A percentile compares a stretch with the other conserved stretches of the same genome.
phyloP scores from a whole-genome alignment of 1,140 invertebrate species.

The Armadillidium nasatum region DNA sequence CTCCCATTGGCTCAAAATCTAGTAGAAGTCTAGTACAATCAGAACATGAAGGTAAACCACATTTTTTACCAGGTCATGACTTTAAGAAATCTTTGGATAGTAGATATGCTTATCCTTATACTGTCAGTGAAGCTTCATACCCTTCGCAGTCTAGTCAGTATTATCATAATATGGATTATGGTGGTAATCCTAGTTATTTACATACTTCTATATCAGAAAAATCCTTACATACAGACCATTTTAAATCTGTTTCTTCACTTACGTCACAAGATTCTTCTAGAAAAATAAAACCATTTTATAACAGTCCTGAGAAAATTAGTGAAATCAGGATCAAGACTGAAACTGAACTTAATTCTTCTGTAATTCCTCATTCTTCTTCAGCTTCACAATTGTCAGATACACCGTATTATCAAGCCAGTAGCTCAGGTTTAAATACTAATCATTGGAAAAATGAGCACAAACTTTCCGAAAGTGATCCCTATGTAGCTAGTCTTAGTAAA shows the following conservation, averaged over 20 bases:
- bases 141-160: neutral
- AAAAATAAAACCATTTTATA: neutral
- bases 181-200: neutral
- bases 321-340: neutral
- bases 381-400: neutral
- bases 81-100: neutral
- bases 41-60: neutral
- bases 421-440: too few species aligned
- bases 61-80: neutral
- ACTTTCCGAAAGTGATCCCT: too few species aligned
- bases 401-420: too few species aligned
- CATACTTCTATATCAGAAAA: neutral
- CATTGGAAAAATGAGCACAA: too few species aligned
- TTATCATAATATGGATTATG: conserved; percentile 1
- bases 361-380: neutral
- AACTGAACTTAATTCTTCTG: neutral
- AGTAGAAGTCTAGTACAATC: neutral
- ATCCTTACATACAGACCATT: neutral
- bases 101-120: neutral
- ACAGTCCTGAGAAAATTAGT: neutral
- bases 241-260: neutral
- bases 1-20: neutral
- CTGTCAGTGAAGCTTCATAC: neutral
- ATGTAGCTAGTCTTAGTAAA: neutral
- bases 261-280: neutral